A percentile compares a stretch with the other conserved stretches of the same genome.
These are phyloP conservation scores for Stictonetta naevosa DNA, from an alignment of 2,113 vertebrate species.

Conservation along the genomic window DNA sequence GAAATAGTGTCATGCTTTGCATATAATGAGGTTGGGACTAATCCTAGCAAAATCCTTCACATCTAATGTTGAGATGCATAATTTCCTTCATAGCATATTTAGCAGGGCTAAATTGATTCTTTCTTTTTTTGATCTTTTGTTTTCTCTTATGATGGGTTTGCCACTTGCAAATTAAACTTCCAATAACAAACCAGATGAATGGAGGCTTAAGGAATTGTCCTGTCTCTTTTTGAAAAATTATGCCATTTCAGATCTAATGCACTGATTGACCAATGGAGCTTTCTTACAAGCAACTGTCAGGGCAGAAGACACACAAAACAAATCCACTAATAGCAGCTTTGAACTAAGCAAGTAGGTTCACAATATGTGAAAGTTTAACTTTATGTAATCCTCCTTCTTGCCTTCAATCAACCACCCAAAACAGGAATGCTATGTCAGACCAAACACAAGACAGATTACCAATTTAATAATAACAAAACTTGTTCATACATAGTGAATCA, in stretches of 20 bases:
- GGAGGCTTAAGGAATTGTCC: background rate
- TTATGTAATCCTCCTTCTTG: background rate
- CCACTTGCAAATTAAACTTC: background rate
- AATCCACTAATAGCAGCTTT: background rate
- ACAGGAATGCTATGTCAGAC: background rate
- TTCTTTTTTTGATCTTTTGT: background rate
- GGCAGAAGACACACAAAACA: background rate
- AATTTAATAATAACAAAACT: background rate
- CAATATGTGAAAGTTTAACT: background rate
- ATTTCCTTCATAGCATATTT: background rate
- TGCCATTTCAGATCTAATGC: background rate
- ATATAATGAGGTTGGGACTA: background rate
- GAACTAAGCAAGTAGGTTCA: background rate
- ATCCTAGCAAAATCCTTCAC: background rate
- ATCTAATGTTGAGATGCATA: background rate
- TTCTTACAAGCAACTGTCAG: background rate
- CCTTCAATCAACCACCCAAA: background rate
- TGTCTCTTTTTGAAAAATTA: background rate
- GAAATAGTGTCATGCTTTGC: background rate
- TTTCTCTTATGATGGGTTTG: background rate
- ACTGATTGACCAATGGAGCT: background rate
- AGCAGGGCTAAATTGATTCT: background rate
- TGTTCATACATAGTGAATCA: constrained; percentile 2
- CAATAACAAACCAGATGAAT: background rate
- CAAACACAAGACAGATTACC: background rate